Evolutionary conservation across 2,797 vertebrate genomes (phyloP).

Genomic region (Nannoperca australis): DNA sequence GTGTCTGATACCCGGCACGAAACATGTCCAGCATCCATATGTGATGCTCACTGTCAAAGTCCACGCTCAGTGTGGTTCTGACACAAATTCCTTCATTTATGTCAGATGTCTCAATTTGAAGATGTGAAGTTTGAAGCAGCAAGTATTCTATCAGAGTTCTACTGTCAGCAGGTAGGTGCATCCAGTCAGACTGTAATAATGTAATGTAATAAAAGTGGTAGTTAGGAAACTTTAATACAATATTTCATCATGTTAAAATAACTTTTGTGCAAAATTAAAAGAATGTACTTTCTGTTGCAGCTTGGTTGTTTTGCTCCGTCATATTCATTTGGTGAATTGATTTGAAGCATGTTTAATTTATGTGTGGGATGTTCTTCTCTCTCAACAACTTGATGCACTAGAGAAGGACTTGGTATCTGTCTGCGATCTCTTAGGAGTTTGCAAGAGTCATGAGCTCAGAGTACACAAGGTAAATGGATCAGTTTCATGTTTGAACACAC

Average conservation of each 20-base stretch:
- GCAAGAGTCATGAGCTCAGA: conserved; percentile 94
- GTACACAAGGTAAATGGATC: conserved; percentile 88
- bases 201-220: not conserved
- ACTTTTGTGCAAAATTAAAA: not conserved
- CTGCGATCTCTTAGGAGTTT: conserved; percentile 92
- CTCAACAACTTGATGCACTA: conserved; percentile 92
- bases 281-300: not conserved
- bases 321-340: not conserved
- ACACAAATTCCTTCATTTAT: conserved; percentile 75
- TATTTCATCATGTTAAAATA: not conserved
- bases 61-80: not conserved
- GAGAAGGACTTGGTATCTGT: conserved; percentile 95
- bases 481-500: not conserved
- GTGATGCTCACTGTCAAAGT: conserved; percentile 3
- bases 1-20: not conserved
- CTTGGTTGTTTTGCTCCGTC: not conserved
- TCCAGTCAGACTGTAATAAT: not conserved
- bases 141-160: conserved; percentile 93
- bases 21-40: not conserved
- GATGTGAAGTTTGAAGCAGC: conserved; percentile 96
- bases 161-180: conserved; percentile 90
- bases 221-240: not conserved
- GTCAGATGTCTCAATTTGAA: conserved; percentile 92
- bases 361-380: not conserved
- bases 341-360: not conserved